Conservation (phyloP, 2,888 invertebrate species). For the Cerastoderma edule region DNA sequence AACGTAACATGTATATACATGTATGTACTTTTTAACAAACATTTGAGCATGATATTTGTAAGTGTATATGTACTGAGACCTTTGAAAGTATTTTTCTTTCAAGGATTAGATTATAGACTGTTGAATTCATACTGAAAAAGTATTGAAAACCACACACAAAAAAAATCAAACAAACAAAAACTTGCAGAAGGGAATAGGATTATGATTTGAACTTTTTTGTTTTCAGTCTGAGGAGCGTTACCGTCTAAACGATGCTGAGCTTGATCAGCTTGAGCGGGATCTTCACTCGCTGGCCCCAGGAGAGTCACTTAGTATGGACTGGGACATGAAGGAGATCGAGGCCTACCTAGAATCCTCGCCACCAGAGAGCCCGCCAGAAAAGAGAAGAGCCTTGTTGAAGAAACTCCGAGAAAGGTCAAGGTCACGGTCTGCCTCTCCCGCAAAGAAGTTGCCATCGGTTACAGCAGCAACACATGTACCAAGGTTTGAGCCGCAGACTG, state of each 20-base stretch:
- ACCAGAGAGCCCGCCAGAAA: constrained; percentile 74
- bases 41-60: too few relatives aligned
- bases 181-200: too few relatives aligned
- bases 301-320: constrained; percentile 50
- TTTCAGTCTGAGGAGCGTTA: constrained; percentile 50
- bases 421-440: constrained; percentile 62
- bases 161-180: too few relatives aligned
- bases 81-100: too few relatives aligned
- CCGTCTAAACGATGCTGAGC: constrained; percentile 56
- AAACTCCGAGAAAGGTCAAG: constrained; percentile 60
- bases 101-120: too few relatives aligned
- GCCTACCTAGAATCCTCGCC: constrained; percentile 71
- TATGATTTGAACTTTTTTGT: too few relatives aligned
- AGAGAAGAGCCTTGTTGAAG: constrained; percentile 61
- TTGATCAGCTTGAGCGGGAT: constrained; percentile 64
- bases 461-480: constrained; percentile 41
- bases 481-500: constrained; percentile 9
- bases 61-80: too few relatives aligned
- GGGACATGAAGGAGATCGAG: constrained; percentile 71
- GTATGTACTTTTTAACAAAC: too few relatives aligned
- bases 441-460: constrained; percentile 43
- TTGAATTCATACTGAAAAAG: too few relatives aligned
- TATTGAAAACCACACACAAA: too few relatives aligned
- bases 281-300: constrained; percentile 56
- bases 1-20: too few relatives aligned